These are phyloP conservation scores for Tonatia bakeri DNA, from an alignment of 2,113 vertebrate genomes.

Conservation along the genomic window DNA sequence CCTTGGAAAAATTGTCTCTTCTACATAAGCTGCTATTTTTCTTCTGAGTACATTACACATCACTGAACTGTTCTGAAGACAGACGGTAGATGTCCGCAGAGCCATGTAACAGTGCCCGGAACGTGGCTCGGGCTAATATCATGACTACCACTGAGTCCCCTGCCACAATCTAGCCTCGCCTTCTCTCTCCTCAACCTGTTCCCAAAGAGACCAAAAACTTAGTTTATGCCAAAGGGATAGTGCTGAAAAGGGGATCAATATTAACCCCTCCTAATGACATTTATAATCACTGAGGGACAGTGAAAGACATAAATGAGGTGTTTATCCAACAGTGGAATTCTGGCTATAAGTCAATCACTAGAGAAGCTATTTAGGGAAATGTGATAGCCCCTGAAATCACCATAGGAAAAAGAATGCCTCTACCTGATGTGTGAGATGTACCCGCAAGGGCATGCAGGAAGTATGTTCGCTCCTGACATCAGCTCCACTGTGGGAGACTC, in stretches of 20 bases:
- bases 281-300: background rate
- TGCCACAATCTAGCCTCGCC: background rate
- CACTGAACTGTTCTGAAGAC: background rate
- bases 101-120: background rate
- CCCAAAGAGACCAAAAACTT: background rate
- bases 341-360: background rate
- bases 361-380: background rate
- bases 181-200: background rate
- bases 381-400: background rate
- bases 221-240: background rate
- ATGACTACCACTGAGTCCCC: background rate
- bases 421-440: background rate
- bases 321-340: background rate
- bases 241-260: background rate
- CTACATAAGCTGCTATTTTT: background rate
- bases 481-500: background rate
- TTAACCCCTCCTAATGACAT: background rate
- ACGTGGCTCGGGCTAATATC: background rate
- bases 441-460: background rate
- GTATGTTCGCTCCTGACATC: background rate
- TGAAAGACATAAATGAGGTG: background rate
- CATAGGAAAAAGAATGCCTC: background rate
- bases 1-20: background rate
- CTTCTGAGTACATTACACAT: conserved; percentile 2
- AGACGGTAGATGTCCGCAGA: background rate